phyloP scores from a whole-genome alignment of 1,140 invertebrate species.

The Diuraphis noxia region DNA sequence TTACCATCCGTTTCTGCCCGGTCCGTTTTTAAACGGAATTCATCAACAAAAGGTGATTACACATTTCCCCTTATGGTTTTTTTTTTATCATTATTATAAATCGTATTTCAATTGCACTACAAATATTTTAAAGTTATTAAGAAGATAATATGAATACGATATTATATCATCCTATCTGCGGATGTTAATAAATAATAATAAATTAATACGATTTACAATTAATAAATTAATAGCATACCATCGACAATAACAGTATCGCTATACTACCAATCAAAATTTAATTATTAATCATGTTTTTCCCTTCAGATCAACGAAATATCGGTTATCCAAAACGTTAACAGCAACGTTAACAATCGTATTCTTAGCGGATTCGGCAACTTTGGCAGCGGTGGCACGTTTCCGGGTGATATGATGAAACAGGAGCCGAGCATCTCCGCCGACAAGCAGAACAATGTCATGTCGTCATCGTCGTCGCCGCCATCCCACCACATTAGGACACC shows the following conservation, averaged over 20 bases:
- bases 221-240: too few species aligned
- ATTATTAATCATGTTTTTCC: too few species aligned
- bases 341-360: conserved; percentile 61
- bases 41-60: conserved; percentile 75
- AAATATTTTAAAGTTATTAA: not conserved
- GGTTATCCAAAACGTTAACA: conserved; percentile 63
- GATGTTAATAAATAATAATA: too few species aligned
- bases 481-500: conserved; percentile 55
- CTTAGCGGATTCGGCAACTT: conserved; percentile 46
- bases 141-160: too few species aligned
- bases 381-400: not conserved
- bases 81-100: not conserved
- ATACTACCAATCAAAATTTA: not conserved
- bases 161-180: not conserved
- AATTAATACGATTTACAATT: too few species aligned
- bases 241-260: too few species aligned
- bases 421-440: conserved; percentile 49
- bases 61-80: not conserved
- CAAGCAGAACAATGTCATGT: conserved; percentile 34
- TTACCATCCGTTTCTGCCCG: conserved; percentile 81
- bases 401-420: conserved; percentile 42
- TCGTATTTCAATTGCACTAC: not conserved
- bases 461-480: conserved; percentile 47
- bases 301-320: conserved; percentile 70
- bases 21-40: conserved; percentile 83